Evolutionary conservation across 2,797 vertebrate species (phyloP), one percentile per base, ranked within the genome.

Genomic region (Knipowitschia caucasica): DNA sequence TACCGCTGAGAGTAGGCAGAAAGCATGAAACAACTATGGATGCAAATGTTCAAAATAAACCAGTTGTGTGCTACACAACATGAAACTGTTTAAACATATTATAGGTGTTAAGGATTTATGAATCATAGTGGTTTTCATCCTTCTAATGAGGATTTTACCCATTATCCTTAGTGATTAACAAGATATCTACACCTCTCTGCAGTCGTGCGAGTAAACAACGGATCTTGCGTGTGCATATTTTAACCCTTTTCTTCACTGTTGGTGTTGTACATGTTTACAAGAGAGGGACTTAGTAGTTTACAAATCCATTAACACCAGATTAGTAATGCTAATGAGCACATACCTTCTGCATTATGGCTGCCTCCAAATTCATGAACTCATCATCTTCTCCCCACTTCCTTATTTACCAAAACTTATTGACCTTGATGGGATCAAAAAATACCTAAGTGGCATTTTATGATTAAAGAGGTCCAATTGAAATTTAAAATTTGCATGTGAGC

Each of bases 281-380:
- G 40, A 18, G 61, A 67, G 68, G 73, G 79, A 77, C 87, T 87
- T 81, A 83, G 80, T 66, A 82, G 80, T 89, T 88, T 86, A 85
- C 79, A 78, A 81, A 78, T 88, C 89, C 84, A 90, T 89, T 90
- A 87, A 79, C 71, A 81, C 67, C 78, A 87, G 86, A 91, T 92
- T 90, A 90, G 77, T 83, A 77, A 89, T 89, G 89, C 77, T 89
- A 92, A 91, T 90, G 86, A 89, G 73, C 84, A 79, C 84, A 82
- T 81, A 79, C 67, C 81, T 42, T 53, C 69, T 75, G 69, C 78
- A 80, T 85, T 83, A 78, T 86, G 73, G n/a, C n/a, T n/a, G n/a
- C n/a, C n/a, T n/a, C n/a, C n/a, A n/a, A n/a, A n/a, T n/a, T n/a
- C n/a, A n/a, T n/a, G n/a, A n/a, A n/a, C n/a, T n/a, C n/a, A n/a